A percentile compares a stretch with the other conserved stretches of the same genome.
These are phyloP conservation scores for Cinclus mexicanus DNA, from an alignment of 2,113 vertebrate species.

Conservation along the genomic window DNA sequence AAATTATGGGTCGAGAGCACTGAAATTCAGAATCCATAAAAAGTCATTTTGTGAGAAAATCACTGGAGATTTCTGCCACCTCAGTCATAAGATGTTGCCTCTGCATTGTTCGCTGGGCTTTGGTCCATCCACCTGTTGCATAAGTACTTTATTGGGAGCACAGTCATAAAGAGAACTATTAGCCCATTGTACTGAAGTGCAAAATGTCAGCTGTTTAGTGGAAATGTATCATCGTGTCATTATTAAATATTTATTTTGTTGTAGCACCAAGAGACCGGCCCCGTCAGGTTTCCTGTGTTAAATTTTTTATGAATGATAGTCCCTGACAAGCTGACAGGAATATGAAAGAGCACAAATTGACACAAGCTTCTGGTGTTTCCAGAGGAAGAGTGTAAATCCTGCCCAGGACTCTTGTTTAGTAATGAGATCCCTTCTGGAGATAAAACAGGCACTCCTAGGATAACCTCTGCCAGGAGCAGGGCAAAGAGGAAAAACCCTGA, in stretches of 20 bases:
- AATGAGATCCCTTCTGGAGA: neutral
- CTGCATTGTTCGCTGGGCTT: neutral
- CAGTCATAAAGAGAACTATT: neutral
- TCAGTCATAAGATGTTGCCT: neutral
- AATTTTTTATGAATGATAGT: neutral
- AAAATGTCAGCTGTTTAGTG: conserved; percentile 14
- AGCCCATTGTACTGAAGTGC: neutral
- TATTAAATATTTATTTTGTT: conserved; percentile 42
- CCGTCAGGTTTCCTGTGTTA: conserved; percentile 7
- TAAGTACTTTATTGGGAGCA: neutral
- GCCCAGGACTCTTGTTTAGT: neutral
- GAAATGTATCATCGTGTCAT: conserved; percentile 10
- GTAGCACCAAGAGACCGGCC: conserved; percentile 12
- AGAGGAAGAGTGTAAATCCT: neutral
- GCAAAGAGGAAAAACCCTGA: neutral
- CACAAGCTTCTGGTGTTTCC: neutral
- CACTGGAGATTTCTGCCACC: neutral
- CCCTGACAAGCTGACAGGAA: conserved; percentile 17
- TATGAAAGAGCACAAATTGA: neutral
- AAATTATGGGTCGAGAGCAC: neutral
- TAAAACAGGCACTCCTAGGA: neutral
- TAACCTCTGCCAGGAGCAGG: neutral
- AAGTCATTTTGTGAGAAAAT: neutral
- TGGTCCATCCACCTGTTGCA: neutral
- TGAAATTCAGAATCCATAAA: neutral